Percentiles rank a stretch among this genome's conserved stretches.
These are phyloP conservation scores for Doris montereyensis DNA, from an alignment of 2,888 invertebrate genomes.

Conservation along the genomic window DNA sequence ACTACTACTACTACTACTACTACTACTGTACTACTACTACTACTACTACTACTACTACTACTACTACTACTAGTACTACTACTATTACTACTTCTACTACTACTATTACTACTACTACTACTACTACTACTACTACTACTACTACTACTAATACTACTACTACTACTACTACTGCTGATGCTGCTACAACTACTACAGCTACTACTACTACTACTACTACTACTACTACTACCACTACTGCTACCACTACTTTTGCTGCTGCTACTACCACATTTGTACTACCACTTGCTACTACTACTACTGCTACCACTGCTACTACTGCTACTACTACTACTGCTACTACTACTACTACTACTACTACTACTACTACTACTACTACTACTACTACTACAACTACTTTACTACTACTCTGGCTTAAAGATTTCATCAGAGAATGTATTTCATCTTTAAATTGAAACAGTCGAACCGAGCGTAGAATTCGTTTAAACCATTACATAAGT, in stretches of 20 bases:
- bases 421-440: too few relatives aligned
- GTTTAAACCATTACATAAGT: too few relatives aligned
- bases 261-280: slow-evolving; percentile 15
- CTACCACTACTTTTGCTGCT: slow-evolving; percentile 10
- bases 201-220: slow-evolving; percentile 12
- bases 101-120: not conserved
- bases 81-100: too few relatives aligned
- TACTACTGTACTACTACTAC: not conserved
- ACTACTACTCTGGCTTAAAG: too few relatives aligned
- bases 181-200: not conserved
- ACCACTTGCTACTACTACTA: slow-evolving; percentile 10
- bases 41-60: not conserved
- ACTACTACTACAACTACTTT: slow-evolving; percentile 21
- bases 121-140: slow-evolving; percentile 15
- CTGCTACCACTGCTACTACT: slow-evolving; percentile 1
- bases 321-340: not conserved
- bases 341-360: slow-evolving; percentile 12
- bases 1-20: not conserved
- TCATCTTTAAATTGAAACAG: too few relatives aligned
- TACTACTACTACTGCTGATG: too few relatives aligned
- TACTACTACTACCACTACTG: slow-evolving; percentile 15
- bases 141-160: too few relatives aligned
- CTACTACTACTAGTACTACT: not conserved
- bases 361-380: slow-evolving; percentile 21
- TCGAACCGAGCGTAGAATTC: too few relatives aligned